Conservation (phyloP, 53 echinoderm and acorn worm species). For the Luidia sarsii region DNA sequence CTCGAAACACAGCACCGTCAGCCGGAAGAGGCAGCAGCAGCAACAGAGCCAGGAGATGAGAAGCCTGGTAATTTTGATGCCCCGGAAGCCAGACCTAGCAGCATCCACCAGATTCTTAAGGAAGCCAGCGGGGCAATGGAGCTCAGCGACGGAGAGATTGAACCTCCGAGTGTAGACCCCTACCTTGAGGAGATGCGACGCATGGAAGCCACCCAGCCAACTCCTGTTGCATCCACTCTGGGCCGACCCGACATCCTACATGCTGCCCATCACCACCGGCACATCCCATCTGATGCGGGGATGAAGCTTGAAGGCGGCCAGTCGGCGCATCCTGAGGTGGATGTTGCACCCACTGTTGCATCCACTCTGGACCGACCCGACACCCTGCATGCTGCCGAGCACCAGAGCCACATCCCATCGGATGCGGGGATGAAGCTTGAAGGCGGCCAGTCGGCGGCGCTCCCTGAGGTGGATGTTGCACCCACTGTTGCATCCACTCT, state of each 20-base stretch:
- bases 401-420: not conserved
- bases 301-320: constrained; percentile 21
- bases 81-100: no score
- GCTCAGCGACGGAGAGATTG: constrained; percentile 1
- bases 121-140: not conserved
- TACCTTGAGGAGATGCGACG: not conserved
- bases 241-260: no score
- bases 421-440: constrained; percentile 23
- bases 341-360: constrained; percentile 6
- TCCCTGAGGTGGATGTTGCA: constrained; percentile 18
- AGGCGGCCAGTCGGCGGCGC: constrained; percentile 17
- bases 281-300: constrained; percentile 15
- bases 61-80: no score
- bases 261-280: no score
- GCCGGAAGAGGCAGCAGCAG: no score
- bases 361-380: not conserved
- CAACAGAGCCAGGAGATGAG: no score
- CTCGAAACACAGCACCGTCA: no score
- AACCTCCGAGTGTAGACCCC: not conserved
- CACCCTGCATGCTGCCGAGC: not conserved
- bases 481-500: not conserved
- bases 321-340: constrained; percentile 19
- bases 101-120: not conserved
- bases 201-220: not conserved
- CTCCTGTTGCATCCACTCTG: constrained; percentile 25